Evolutionary conservation across 2,888 invertebrate species (phyloP), one percentile per base, ranked within the genome.

Genomic region (Phengaris alcon): DNA sequence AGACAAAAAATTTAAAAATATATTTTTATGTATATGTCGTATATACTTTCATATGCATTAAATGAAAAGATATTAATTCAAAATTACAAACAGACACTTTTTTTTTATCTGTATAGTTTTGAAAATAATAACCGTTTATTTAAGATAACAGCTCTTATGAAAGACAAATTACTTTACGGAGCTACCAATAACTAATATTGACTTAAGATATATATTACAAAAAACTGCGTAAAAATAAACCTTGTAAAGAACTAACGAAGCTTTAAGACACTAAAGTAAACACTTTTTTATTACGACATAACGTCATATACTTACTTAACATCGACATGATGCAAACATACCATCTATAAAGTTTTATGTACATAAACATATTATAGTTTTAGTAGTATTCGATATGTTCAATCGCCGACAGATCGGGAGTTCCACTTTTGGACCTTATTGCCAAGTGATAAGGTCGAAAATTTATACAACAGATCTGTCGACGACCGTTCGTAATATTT

Each of bases 241-340:
- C 64, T 44, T 64, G 64, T 64, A 64, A 64, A 44, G 64, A 64
- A 44, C 64, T 64, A 44, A 44, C 64, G 64, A 64, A 55, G 64
- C 64, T 4, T 3, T 48, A 6, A 48, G 6, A 6, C 35, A 35
- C 35, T 2, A 35, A 64, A 64, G 59, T 64, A 64, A 64, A 64
- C 64, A 64, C 64, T 64, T 64, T 55, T 64, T 64, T 64, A 64
- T 64, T 35, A 12, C 64, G 35, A 64, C 13, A 64, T 64, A 44
- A 35, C 64, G 64, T 64, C 64, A 64, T 64, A 59, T 9, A 64
- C 52, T 52, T 52, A 52, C 35, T 35, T 35, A 35, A 22, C 57
- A 55, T 57, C 15, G 2, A 10, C 5, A 4, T 57, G 64, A 64
- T 44, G 35, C 35, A 64, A 64, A 64, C 64, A 10, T 44, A 44